Evolutionary conservation across 2,113 vertebrate genomes (phyloP), one percentile per base, ranked within the genome.

Genomic region (Leptosomus discolor): DNA sequence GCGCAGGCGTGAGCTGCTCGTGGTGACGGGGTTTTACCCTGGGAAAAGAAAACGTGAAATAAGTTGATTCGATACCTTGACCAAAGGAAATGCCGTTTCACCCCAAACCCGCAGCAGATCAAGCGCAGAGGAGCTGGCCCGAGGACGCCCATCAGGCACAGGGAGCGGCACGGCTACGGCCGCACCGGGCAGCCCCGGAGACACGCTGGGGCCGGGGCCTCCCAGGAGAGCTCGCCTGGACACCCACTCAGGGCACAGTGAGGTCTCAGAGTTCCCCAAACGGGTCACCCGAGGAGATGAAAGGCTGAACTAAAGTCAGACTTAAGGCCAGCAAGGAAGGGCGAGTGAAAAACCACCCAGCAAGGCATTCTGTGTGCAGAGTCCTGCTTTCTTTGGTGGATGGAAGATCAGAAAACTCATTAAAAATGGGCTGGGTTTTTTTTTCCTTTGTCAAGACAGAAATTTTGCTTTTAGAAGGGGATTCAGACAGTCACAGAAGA

Each of bases 1-100:
- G 99, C 99, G 18, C 99, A 99, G 84, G 99, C 99, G 9, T 99
- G 99, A 65, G 99, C 99, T 9, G 99, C 99, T 22, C 99, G 98
- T 6, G 99, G 99, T 0, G 99, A 99, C 0, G 99, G 99, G 1
- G 98, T 96, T 89, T 98, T 99, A 6, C 99, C 99, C 99, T 99
- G 88, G 29, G 67, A 14, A 15, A 18, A 92, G 65, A 58, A 57
- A 51, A n/a, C 0, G 19, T 2, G 21, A 36, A 12, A 23, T 26
- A 5, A 39, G 29, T 10, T 68, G 17, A 27, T 36, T 17, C 7
- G 37, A 16, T 8, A 10, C 4, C 0, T 21, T 15, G 65, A 23
- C 18, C 24, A 48, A 22, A 60, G 32, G 46, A 34, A 21, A 53
- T 2, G 19, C 3, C 4, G 6, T 11, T 48, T 9, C 34, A 50